Base-by-base conservation (phyloP, 2,113 vertebrate species). In the Brachypteracias leptosomus region DNA sequence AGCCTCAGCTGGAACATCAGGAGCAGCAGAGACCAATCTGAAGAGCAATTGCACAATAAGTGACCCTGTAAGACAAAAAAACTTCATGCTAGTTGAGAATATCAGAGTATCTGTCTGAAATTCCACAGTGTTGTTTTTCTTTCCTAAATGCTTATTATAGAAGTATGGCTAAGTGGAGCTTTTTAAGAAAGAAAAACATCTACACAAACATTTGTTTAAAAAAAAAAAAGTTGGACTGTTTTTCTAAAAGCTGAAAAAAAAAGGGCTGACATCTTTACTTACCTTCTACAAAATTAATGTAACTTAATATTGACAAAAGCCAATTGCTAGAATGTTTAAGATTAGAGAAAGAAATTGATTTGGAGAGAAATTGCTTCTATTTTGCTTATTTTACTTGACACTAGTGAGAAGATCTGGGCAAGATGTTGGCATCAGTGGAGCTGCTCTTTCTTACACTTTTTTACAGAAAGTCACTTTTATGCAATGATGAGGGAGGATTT, bases 141-240 rank as follows among this genome's bases (percentile, higher is more conserved):
- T 55, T 62, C 16, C 36, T 16, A 16, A 63, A 15, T 46, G 13
- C 3, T 85, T 31, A 7, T 10, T 61, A 6, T 7, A 25, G n/a
- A 65, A 51, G 13, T 14, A 25, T 33, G 13, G 12, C 2, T 54
- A 63, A 16, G 26, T 10, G 16, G 17, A 35, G 11, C 3, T 62
- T 21, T 85, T 63, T 17, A 15, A 55, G 36, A 26, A 76, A n/a
- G 22, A 42, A 67, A 57, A 88, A 40, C 24, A 38, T 16, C 44
- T 47, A 15, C 26, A 47, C 1, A 44, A n/a, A 20, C 0, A 29
- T 51, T 57, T 49, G 5, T 42, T 42, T 42, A 5, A 9, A 36
- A 70, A 63, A 63, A 16, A 46, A 54, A 14, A 3, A 10, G 7
- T 19, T 36, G 28, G 51, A 11, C 10, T 68, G 6, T 18, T 62